phyloP scores from a whole-genome alignment of 2,113 vertebrate species.

The Erythrocercus mccallii region DNA sequence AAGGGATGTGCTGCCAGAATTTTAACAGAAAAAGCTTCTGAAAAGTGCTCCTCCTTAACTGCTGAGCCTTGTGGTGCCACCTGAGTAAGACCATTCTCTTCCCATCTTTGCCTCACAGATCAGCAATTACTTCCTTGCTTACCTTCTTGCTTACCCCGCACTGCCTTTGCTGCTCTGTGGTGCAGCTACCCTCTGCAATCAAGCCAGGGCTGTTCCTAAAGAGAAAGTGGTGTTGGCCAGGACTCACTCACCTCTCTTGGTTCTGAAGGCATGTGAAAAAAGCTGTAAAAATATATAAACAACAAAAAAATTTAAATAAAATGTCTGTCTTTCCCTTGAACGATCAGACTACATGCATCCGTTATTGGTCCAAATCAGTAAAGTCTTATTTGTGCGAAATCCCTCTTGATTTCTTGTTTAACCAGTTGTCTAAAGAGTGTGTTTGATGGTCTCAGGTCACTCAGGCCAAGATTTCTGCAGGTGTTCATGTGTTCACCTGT shows the following conservation, averaged over 20 bases:
- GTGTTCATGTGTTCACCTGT: background rate
- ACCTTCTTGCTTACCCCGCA: background rate
- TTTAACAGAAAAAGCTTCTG: background rate
- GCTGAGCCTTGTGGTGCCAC: background rate
- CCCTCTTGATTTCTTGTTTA: background rate
- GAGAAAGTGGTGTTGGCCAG: background rate
- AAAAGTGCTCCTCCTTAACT: background rate
- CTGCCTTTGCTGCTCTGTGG: background rate
- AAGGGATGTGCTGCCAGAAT: constrained; percentile 10
- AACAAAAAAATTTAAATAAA: background rate
- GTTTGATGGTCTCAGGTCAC: background rate
- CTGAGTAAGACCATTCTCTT: background rate
- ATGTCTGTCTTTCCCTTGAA: background rate
- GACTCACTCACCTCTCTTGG: background rate
- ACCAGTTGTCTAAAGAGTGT: background rate
- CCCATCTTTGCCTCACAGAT: background rate
- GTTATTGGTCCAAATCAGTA: background rate
- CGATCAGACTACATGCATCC: background rate
- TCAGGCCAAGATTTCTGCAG: background rate
- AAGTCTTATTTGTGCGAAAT: background rate
- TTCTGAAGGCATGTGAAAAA: background rate
- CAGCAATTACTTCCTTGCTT: no score
- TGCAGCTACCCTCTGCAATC: background rate
- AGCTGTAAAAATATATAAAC: background rate
- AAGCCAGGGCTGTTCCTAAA: background rate